Percentiles rank a stretch among this genome's conserved stretches.
Conservation (phyloP, 2,797 vertebrate species). For the Tiaroga cobitis region DNA sequence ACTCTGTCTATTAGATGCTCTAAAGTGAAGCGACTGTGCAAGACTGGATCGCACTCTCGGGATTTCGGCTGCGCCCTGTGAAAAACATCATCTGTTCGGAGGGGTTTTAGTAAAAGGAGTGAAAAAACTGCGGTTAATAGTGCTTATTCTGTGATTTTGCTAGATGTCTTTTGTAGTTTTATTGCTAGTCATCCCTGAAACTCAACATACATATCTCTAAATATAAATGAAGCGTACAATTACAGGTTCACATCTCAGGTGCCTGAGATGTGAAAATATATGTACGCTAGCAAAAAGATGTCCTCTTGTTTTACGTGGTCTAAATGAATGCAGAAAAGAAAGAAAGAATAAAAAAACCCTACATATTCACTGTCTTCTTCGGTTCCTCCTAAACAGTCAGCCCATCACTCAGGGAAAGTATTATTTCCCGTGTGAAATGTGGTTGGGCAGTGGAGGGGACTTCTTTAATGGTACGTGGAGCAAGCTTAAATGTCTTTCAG, state of each 20-base stretch:
- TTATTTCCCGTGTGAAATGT: conserved; percentile 55
- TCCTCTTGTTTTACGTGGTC: conserved; percentile 13
- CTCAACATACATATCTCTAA: conserved; percentile 12
- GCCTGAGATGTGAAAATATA: background rate
- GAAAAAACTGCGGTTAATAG: background rate
- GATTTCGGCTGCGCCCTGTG: conserved; percentile 32
- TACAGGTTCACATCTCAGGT: too few species aligned
- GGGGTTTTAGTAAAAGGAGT: conserved; percentile 3
- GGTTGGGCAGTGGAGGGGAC: conserved; percentile 54
- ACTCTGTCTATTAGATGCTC: conserved; percentile 76
- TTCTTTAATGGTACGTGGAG: conserved; percentile 63
- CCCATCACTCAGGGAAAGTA: conserved; percentile 39
- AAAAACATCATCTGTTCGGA: conserved; percentile 38
- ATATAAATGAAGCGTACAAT: background rate
- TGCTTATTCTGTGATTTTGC: background rate
- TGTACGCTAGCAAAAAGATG: background rate
- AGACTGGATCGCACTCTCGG: conserved; percentile 59
- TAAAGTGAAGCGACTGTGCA: conserved; percentile 70
- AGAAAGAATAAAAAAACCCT: background rate
- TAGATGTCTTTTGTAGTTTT: conserved; percentile 10
- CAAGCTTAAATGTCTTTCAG: conserved; percentile 77
- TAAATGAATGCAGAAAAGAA: conserved; percentile 30
- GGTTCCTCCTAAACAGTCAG: conserved; percentile 36
- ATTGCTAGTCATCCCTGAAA: background rate
- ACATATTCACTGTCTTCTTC: conserved; percentile 14